These are phyloP conservation scores for Kryptolebias ocellatus DNA, from an alignment of 2,797 vertebrate genomes.

Conservation along the genomic window DNA sequence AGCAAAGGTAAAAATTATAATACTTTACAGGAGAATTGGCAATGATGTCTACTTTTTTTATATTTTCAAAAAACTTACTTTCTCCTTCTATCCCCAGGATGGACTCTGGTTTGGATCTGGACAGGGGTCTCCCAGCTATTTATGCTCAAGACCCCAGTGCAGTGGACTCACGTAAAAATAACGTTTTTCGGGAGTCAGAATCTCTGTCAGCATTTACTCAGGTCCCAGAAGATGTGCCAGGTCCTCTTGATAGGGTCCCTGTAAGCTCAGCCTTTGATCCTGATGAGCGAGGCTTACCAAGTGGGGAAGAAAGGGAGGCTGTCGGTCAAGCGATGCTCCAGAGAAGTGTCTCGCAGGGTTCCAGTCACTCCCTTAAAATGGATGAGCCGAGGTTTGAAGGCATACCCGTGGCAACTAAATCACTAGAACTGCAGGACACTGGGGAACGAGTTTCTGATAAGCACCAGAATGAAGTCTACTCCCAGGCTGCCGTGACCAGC, in stretches of 20 bases:
- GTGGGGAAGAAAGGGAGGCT: constrained; percentile 83
- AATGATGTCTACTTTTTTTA: too few relatives aligned
- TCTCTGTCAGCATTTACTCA: constrained; percentile 85
- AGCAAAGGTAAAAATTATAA: constrained; percentile 67
- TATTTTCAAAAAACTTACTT: constrained; percentile 1
- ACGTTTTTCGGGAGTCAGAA: constrained; percentile 90
- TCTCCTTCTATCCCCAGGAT: constrained; percentile 74
- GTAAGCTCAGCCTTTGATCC: constrained; percentile 81
- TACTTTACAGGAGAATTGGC: not conserved
- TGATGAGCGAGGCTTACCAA: constrained; percentile 80
- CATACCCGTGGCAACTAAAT: constrained; percentile 79
- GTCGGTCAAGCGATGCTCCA: constrained; percentile 86
- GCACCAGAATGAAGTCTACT: constrained; percentile 87
- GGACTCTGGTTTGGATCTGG: constrained; percentile 87
- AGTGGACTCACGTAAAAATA: constrained; percentile 87
- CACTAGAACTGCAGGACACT: constrained; percentile 84
- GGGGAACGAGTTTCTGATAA: constrained; percentile 88
- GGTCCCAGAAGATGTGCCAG: constrained; percentile 83
- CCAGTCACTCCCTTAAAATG: constrained; percentile 87
- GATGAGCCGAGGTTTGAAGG: constrained; percentile 90
- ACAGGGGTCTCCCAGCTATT: constrained; percentile 83
- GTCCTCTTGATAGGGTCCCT: constrained; percentile 79
- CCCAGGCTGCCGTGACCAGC: constrained; percentile 76
- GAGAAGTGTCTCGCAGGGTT: constrained; percentile 92
- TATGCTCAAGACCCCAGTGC: constrained; percentile 86